Base-by-base conservation (phyloP, 1,140 invertebrate species). In the Fopius arisanus region DNA sequence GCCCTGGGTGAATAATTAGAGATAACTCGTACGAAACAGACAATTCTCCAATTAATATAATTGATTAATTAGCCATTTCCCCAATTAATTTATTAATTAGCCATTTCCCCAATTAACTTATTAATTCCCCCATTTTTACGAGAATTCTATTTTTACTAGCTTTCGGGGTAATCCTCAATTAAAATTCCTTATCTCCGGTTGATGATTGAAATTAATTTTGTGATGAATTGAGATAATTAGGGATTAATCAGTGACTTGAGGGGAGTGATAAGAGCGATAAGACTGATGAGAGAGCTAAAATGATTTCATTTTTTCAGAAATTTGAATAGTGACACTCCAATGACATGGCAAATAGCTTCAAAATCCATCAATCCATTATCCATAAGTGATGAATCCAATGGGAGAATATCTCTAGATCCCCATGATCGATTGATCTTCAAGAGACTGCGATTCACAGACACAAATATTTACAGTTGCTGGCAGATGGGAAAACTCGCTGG, bases 391-490 rank as follows among this genome's bases (percentile, higher is more conserved):
- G 82, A 86, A 77, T 88, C 89, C 4, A 78, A 83, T 1, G 87
- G 84, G 9, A 79, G 89, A 79, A 86, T 91, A 71, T 79, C 79
- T 67, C 82, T 90, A 12, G 87, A 88, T 80, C 65, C 87, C 19
- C 83, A 84, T 14, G 83, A 89, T 67, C 81, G 84, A 70, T 83
- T 91, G 74, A 77, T 88, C 66, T 86, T 91, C 10, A 83, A 87
- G 74, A 83, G 86, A 73, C 77, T 89, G n/a, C 84, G 81, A 80
- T 82, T 86, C 67, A 72, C 79, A 2, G 91, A 91, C 80, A 77
- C 83, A 21, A 90, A 89, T 76, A 85, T 90, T 75, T 91, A 91
- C 77, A 91, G 92, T 83, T 94, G 93, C 81, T 94, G 92, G 92
- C 89, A 92, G 81, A 80, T 86, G 72, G 85, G 89, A 62, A 81